Conservation (phyloP, 2,113 vertebrate species). For the Apistogramma diplotaenia region DNA sequence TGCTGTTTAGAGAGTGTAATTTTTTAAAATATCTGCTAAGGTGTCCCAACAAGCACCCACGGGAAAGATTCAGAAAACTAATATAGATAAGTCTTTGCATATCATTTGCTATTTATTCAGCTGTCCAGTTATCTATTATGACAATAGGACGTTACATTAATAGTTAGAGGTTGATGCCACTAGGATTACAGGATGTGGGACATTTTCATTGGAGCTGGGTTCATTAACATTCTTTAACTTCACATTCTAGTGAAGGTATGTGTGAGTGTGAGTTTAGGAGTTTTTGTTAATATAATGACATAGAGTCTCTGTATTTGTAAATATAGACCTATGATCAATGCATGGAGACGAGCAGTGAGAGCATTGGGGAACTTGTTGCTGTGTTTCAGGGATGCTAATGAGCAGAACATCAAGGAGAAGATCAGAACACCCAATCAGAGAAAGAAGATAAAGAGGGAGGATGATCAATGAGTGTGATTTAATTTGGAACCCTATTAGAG, state of each 20-base stretch:
- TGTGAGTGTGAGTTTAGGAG: not conserved
- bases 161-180: not conserved
- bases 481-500: constrained; percentile 20
- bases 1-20: constrained; percentile 12
- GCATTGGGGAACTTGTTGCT: not conserved
- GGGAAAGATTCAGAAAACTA: not conserved
- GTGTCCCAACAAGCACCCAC: not conserved
- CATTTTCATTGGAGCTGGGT: not conserved
- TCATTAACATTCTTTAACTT: not conserved
- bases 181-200: not conserved
- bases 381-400: constrained; percentile 49
- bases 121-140: not conserved
- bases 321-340: constrained; percentile 22
- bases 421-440: constrained; percentile 33
- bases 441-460: constrained; percentile 11
- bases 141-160: not conserved
- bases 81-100: not conserved
- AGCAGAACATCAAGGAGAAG: constrained; percentile 11
- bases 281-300: not conserved
- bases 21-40: not conserved
- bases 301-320: not conserved
- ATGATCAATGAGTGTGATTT: constrained; percentile 43
- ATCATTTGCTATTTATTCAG: not conserved
- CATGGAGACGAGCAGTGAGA: not conserved
- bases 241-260: not conserved